Percentiles rank a stretch among this genome's conserved stretches.
These are phyloP conservation scores for Neoseiulus cucumeris DNA, from an alignment of 1,140 invertebrate species.

Conservation along the genomic window DNA sequence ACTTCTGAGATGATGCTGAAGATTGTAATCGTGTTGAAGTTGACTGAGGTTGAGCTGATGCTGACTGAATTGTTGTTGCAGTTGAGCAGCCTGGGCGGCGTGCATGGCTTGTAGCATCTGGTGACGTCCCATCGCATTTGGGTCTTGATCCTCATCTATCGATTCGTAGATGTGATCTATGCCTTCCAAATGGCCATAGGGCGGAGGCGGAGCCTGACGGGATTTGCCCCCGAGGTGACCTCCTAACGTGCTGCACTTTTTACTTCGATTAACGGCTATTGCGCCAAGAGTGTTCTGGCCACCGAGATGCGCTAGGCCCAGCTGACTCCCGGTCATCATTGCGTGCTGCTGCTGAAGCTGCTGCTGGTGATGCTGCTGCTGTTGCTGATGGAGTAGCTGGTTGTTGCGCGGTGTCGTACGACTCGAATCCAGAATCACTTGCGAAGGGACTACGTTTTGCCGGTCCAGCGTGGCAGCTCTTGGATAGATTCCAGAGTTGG, in stretches of 20 bases:
- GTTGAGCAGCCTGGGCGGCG: conserved; percentile 9
- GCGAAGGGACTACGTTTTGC: conserved; percentile 2
- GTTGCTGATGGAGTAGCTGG: conserved; percentile 2
- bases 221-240: conserved; percentile 1
- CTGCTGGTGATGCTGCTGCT: not conserved
- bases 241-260: not conserved
- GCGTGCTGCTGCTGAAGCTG: not conserved
- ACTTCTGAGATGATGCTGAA: conserved; percentile 15
- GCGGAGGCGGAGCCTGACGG: conserved; percentile 2
- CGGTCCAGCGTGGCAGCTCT: conserved; percentile 10
- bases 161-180: conserved; percentile 20
- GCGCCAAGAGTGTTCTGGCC: not conserved
- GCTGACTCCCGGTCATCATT: conserved; percentile 1
- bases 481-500: conserved; percentile 3
- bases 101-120: conserved; percentile 3
- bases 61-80: not conserved
- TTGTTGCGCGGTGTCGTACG: conserved; percentile 4
- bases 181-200: conserved; percentile 13
- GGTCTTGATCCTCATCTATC: conserved; percentile 17
- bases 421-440: conserved; percentile 7
- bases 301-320: not conserved
- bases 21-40: conserved; percentile 12
- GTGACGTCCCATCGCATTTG: conserved; percentile 7
- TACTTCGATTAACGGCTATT: conserved; percentile 5
- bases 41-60: not conserved